Percentiles rank a stretch among this genome's conserved stretches.
Conservation (phyloP, 2,113 vertebrate genomes). For the Dryoscopus gambensis region DNA sequence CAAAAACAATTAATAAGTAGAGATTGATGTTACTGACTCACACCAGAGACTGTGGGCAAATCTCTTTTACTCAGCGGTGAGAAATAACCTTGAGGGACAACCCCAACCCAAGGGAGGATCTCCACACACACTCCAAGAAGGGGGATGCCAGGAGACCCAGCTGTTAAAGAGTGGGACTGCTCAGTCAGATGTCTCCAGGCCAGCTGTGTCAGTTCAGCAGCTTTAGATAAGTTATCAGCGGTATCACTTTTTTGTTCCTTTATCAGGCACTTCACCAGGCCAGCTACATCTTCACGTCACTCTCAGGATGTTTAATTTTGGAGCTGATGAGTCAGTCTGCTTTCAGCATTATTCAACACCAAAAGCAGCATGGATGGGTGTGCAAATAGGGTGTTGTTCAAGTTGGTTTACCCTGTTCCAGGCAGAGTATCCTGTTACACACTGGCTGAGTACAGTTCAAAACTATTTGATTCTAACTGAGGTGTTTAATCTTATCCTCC, state of each 20-base stretch:
- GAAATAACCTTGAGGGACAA: not conserved
- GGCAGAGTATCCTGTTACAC: not conserved
- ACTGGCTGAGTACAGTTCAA: accelerated
- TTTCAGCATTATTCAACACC: not conserved
- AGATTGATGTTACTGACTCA: not conserved
- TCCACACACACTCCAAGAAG: not conserved
- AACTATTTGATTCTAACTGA: not conserved
- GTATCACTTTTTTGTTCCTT: not conserved
- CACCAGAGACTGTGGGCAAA: not conserved
- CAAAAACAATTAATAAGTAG: not conserved
- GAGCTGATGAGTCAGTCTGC: not conserved
- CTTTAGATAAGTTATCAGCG: not conserved
- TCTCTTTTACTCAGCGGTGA: not conserved
- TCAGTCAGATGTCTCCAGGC: not conserved
- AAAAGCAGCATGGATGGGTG: not conserved
- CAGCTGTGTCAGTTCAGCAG: not conserved
- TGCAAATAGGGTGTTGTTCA: not conserved
- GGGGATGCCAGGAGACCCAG: not conserved
- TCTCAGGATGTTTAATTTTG: not conserved
- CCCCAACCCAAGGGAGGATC: not conserved
- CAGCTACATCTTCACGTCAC: not conserved
- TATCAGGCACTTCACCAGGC: not conserved
- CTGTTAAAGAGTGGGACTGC: not conserved
- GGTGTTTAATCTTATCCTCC: not conserved
- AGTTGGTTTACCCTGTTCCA: not conserved